Percentiles rank a stretch among this genome's conserved stretches.
phyloP scores from a whole-genome alignment of 2,888 invertebrate species.

The Stenodera caucasica region DNA sequence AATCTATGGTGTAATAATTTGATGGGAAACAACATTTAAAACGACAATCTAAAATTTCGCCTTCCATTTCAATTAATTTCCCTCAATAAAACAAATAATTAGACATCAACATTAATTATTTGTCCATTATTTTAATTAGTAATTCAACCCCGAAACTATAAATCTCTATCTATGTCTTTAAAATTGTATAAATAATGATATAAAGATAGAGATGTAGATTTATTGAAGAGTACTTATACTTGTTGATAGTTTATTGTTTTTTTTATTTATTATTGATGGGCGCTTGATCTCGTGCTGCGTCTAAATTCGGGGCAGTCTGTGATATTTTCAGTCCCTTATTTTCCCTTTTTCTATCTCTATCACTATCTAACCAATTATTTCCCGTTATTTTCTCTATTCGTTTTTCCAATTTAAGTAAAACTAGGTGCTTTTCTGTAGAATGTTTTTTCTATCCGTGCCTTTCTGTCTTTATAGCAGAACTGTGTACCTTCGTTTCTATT shows the following conservation, averaged over 20 bases:
- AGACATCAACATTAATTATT: neutral
- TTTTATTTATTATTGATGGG: neutral
- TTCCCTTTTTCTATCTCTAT: neutral
- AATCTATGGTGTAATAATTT: slow-evolving; percentile 24
- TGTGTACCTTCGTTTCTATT: slow-evolving; percentile 47
- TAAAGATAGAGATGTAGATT: neutral
- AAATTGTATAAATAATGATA: neutral
- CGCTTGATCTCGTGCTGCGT: slow-evolving; percentile 30
- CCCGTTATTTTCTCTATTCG: neutral
- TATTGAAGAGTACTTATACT: neutral
- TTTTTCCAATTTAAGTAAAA: slow-evolving; percentile 1
- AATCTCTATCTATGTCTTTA: neutral
- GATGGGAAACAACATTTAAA: slow-evolving; percentile 37
- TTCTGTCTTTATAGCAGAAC: slow-evolving; percentile 51
- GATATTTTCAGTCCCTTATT: slow-evolving; percentile 53
- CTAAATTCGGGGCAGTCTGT: slow-evolving; percentile 50
- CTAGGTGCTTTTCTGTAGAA: slow-evolving; percentile 37
- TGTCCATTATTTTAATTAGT: neutral
- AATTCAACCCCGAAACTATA: neutral
- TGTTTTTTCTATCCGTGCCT: slow-evolving; percentile 55
- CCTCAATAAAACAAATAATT: neutral
- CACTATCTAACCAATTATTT: neutral
- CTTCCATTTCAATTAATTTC: slow-evolving; percentile 26
- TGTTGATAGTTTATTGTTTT: neutral
- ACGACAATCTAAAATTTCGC: slow-evolving; percentile 39